Evolutionary conservation across 2,888 invertebrate species (phyloP).

Genomic region (Drosophila macrospina): DNA sequence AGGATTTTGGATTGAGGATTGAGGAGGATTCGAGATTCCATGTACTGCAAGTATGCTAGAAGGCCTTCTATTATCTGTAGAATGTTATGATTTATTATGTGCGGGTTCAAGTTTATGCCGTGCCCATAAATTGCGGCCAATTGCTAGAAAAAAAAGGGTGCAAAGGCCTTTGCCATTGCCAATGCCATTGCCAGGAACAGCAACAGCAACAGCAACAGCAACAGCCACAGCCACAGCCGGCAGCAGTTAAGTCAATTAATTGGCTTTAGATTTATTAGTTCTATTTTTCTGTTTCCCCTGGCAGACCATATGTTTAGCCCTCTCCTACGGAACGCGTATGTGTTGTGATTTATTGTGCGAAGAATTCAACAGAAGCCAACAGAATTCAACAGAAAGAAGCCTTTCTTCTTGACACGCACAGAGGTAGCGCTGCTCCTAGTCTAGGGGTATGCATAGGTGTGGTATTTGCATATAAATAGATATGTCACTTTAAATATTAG

Average conservation of each 20-base stretch:
- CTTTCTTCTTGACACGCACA: conserved; percentile 51
- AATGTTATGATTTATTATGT: conserved; percentile 77
- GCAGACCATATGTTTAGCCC: neutral
- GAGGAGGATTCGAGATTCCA: conserved; percentile 27
- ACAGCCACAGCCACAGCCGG: conserved; percentile 53
- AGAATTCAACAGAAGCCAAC: conserved; percentile 43
- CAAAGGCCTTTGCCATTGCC: conserved; percentile 35
- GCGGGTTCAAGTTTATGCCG: conserved; percentile 78
- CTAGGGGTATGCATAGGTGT: conserved; percentile 15
- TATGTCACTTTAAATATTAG: conserved; percentile 73
- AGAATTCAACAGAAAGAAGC: conserved; percentile 38
- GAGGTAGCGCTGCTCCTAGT: conserved; percentile 39
- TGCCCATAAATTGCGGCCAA: conserved; percentile 66
- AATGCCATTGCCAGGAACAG: too few species aligned
- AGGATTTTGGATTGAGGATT: conserved; percentile 33
- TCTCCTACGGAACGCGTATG: conserved; percentile 36
- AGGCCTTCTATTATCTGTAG: conserved; percentile 75
- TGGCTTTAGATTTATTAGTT: conserved; percentile 78
- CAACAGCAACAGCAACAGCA: too few species aligned
- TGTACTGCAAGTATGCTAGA: conserved; percentile 33
- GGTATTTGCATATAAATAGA: conserved; percentile 79
- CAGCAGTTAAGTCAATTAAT: conserved; percentile 80
- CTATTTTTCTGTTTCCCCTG: conserved; percentile 40
- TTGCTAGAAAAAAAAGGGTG: conserved; percentile 28
- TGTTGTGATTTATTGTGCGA: conserved; percentile 74